Conservation (phyloP, 2,113 vertebrate species). For the Cottus gobio region DNA sequence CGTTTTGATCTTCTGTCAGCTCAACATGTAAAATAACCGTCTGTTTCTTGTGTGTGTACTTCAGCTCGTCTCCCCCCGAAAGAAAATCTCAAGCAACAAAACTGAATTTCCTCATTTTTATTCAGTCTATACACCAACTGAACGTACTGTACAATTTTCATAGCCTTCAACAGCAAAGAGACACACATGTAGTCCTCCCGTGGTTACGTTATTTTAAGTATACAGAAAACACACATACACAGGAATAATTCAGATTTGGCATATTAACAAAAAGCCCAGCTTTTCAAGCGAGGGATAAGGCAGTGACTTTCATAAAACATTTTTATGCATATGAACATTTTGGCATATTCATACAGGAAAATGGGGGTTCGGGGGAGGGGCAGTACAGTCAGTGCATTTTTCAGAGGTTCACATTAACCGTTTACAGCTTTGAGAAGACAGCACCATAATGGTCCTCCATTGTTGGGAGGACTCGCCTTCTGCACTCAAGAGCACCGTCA, state of each 20-base stretch:
- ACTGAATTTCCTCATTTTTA: slow-evolving; percentile 46
- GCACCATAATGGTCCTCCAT: slow-evolving; percentile 38
- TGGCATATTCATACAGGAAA: slow-evolving; percentile 44
- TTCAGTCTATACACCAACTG: slow-evolving; percentile 61
- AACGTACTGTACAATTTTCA: slow-evolving; percentile 60
- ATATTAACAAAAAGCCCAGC: slow-evolving; percentile 57
- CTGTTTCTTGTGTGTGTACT: background rate
- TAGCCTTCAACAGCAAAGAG: slow-evolving; percentile 56
- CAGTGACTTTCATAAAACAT: slow-evolving; percentile 58
- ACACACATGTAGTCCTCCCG: slow-evolving; percentile 60
- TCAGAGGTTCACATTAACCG: slow-evolving; percentile 38
- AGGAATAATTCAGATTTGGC: slow-evolving; percentile 65
- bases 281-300: slow-evolving; percentile 74
- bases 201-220: slow-evolving; percentile 54
- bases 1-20: background rate
- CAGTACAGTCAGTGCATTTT: slow-evolving; percentile 57
- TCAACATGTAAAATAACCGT: background rate
- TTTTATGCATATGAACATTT: slow-evolving; percentile 31
- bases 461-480: background rate
- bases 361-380: slow-evolving; percentile 1
- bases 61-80: background rate
- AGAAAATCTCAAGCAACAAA: slow-evolving; percentile 22
- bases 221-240: slow-evolving; percentile 21
- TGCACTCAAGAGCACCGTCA: background rate
- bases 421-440: slow-evolving; percentile 35